A percentile compares a stretch with the other conserved stretches of the same genome.
Evolutionary conservation across 2,888 invertebrate species (phyloP).

Genomic region (Luffia ferchaultella): DNA sequence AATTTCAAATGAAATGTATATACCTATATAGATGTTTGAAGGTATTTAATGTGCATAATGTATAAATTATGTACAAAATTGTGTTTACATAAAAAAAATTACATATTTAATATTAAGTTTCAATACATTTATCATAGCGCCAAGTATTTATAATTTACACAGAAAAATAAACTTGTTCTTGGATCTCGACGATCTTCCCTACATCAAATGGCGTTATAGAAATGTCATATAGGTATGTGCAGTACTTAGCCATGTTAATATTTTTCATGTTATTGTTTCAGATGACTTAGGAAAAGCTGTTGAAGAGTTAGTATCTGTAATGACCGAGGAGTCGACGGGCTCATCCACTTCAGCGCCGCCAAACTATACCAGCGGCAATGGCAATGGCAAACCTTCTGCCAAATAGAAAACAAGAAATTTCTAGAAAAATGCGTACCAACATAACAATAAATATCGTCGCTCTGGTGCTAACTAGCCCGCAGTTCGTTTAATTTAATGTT

Average conservation of each 20-base stretch:
- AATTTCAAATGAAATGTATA: too few relatives aligned
- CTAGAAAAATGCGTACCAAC: not conserved
- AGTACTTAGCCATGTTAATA: too few relatives aligned
- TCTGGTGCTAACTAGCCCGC: not conserved
- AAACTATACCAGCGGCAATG: constrained; percentile 58
- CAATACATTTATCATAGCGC: too few relatives aligned
- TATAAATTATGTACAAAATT: not conserved
- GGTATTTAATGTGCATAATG: not conserved
- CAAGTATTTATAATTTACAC: too few relatives aligned
- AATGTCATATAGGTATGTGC: too few relatives aligned
- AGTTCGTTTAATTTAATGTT: not conserved
- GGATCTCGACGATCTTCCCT: too few relatives aligned
- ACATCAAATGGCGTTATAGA: too few relatives aligned
- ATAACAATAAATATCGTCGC: not conserved
- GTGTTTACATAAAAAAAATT: constrained; percentile 4
- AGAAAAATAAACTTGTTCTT: too few relatives aligned
- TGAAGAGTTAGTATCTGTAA: constrained; percentile 87
- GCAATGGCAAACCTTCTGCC: constrained; percentile 47
- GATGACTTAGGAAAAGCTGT: constrained; percentile 89
- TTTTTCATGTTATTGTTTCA: too few relatives aligned
- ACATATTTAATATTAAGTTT: too few relatives aligned
- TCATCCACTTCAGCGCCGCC: constrained; percentile 38
- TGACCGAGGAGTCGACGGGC: constrained; percentile 74
- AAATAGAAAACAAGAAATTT: not conserved
- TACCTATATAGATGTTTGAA: too few relatives aligned